phyloP scores from a whole-genome alignment of 1,140 invertebrate genomes.

The Drosophila pruinosa region DNA sequence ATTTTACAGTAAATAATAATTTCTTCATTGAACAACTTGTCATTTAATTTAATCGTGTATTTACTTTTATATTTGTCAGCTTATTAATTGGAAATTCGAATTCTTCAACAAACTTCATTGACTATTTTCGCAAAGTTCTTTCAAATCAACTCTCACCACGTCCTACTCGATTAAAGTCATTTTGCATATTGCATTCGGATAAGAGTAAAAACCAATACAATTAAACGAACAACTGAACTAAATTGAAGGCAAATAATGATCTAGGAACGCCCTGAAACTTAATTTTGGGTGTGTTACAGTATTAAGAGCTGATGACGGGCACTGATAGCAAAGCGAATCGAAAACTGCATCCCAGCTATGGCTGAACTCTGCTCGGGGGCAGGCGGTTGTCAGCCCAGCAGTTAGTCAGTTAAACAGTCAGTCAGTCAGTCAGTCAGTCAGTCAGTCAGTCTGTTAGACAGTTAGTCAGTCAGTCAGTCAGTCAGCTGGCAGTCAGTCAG shows the following conservation, averaged over 20 bases:
- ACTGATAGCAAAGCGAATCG: constrained; percentile 22
- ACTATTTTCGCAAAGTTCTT: neutral
- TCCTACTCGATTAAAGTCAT: neutral
- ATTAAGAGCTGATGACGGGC: constrained; percentile 16
- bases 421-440: constrained; percentile 4
- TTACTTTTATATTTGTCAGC: no score
- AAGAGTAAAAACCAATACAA: constrained; percentile 11
- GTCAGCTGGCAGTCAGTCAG: neutral
- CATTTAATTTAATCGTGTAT: no score
- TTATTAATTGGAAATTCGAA: no score
- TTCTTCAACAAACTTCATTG: no score
- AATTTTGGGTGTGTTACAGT: constrained; percentile 36
- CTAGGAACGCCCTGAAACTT: constrained; percentile 24
- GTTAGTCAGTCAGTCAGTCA: neutral
- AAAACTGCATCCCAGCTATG: constrained; percentile 19
- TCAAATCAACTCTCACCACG: neutral
- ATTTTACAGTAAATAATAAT: no score
- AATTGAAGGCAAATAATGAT: constrained; percentile 32
- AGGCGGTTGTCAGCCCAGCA: constrained; percentile 13
- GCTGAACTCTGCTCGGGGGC: neutral
- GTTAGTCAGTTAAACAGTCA: constrained; percentile 1
- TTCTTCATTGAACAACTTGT: no score
- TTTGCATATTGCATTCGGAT: neutral
- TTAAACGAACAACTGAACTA: constrained; percentile 18
- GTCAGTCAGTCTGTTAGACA: constrained; percentile 9